Evolutionary conservation across 1,140 invertebrate species (phyloP), one percentile per base, ranked within the genome.

Genomic region (Asobara japonica): DNA sequence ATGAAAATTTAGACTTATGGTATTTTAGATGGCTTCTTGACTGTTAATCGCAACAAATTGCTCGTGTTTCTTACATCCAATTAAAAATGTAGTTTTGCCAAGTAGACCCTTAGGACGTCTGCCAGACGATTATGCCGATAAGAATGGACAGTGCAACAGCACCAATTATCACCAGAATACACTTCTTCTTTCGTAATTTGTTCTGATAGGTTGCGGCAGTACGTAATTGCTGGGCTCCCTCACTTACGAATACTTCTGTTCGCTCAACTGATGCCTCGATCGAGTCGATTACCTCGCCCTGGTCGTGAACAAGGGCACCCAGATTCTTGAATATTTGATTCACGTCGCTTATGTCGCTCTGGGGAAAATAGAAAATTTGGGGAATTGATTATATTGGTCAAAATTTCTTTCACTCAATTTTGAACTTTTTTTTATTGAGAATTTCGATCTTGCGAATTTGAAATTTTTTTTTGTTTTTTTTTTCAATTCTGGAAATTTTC

Each of bases 251-350:
- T 64, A 96, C 91, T 72, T 93, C 91, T n/a, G 97, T 93, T 79
- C 91, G 91, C 86, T 99, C 97, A 41, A 99, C 95, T 81, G 94
- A 96, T 0, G 97, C 95, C 89, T 99, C 98, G 82, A 99, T 99
- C 31, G 95, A 98, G 83, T 99, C 97, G 67, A 99, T 92, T 3
- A 96, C 91, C 79, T 97, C 93, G n/a, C 97, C 97, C 88, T 99
- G 98, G 74, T 98, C 95, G 84, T 99, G 97, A 16, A 99, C 97
- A 85, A 99, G 89, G 60, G 95, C 92, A 3, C 97, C 98, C 60
- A 99, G 89, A 83, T 99, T 97, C 89, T 97, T 98, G 87, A 99
- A 99, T 79, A 99, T 99, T 88, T 98, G 93, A 88, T 99, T 99
- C 13, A 99, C 97, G 82, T 97, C 96, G 77, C 92, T 91, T 77